A percentile compares a stretch with the other conserved stretches of the same genome.
Conservation (phyloP, 2,888 invertebrate genomes). For the Apocheima hispidaria region DNA sequence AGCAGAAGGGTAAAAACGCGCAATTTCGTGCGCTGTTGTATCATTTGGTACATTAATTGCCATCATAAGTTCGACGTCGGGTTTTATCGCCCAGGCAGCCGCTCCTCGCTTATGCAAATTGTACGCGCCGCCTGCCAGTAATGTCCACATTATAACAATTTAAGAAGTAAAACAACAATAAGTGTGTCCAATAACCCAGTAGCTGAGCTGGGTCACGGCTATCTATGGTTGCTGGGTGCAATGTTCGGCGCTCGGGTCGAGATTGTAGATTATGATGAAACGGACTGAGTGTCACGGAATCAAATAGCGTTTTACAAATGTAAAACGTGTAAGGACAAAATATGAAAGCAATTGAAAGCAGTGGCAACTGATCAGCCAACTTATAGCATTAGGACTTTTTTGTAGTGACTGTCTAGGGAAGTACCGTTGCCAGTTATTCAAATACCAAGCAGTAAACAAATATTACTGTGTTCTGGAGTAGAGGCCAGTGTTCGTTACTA, state of each 20-base stretch:
- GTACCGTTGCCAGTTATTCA: too few species aligned
- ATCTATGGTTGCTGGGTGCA: slow-evolving; percentile 6
- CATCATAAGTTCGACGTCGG: slow-evolving; percentile 74
- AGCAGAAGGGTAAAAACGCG: slow-evolving; percentile 57
- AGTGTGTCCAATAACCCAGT: slow-evolving; percentile 59
- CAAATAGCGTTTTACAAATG: background rate
- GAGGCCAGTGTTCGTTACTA: too few species aligned
- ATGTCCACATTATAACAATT: slow-evolving; percentile 82
- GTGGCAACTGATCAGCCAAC: too few species aligned
- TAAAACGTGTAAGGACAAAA: background rate
- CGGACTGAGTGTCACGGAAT: background rate
- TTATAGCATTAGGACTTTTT: too few species aligned
- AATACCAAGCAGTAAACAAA: too few species aligned
- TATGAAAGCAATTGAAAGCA: background rate
- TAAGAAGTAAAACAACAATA: slow-evolving; percentile 84
- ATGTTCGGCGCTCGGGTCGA: background rate
- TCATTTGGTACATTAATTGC: slow-evolving; percentile 82
- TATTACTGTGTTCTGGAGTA: too few species aligned
- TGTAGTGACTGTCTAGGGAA: too few species aligned
- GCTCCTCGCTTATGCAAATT: slow-evolving; percentile 77
- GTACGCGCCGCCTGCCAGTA: slow-evolving; percentile 75
- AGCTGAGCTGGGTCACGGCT: slow-evolving; percentile 14
- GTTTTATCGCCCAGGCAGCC: slow-evolving; percentile 74
- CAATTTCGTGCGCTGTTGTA: slow-evolving; percentile 69
- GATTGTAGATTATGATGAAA: background rate